Base-by-base conservation (phyloP, 2,888 invertebrate genomes). In the Hemistola chrysoprasaria region DNA sequence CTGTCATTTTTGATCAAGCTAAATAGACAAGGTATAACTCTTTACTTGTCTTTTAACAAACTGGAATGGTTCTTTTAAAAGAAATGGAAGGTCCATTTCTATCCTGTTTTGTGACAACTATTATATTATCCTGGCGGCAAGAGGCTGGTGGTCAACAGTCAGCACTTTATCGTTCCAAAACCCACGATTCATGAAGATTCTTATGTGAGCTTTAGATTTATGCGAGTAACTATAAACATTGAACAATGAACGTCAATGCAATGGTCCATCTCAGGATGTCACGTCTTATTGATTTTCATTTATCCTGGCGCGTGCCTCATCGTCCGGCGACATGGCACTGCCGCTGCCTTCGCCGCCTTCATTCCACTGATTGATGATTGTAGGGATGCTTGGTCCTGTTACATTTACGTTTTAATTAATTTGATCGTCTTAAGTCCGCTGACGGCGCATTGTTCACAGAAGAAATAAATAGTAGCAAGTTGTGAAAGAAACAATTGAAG, bases 241-340 rank as follows among this genome's bases (percentile, higher is more conserved):
- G 27, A 6, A 33, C 8, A 21, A 7, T 24, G 9, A 16, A 16
- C 7, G 23, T 29, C 34, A 30, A 53, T 33, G 8, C 21, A 27
- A 9, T 26, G n/a, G 11, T 29, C 20, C 16, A 29, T 22, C 25
- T 32, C 37, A 37, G 28, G 33, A 33, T 33, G 42, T 42, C 42
- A 42, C 37, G 42, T 67, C 66, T 75, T 82, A 88, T 88, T 85
- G 88, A 86, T 87, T 87, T 81, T 78, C 84, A 83, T 87, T 88
- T 87, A 87, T 85, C 82, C 75, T 76, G 77, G 80, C 76, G 80
- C 87, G 86, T 87, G 88, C 80, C 80, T 62, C 65, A 62, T 61
- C 68, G 56, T 59, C 61, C 58, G 66, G 59, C 55, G 63, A 54
- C 68, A 69, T 67, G 70, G 72, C 78, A 78, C 79, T 75, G 75